A percentile compares a stretch with the other conserved stretches of the same genome.
These are phyloP conservation scores for Malthinus flaveolus DNA, from an alignment of 2,888 invertebrate genomes.

Conservation along the genomic window DNA sequence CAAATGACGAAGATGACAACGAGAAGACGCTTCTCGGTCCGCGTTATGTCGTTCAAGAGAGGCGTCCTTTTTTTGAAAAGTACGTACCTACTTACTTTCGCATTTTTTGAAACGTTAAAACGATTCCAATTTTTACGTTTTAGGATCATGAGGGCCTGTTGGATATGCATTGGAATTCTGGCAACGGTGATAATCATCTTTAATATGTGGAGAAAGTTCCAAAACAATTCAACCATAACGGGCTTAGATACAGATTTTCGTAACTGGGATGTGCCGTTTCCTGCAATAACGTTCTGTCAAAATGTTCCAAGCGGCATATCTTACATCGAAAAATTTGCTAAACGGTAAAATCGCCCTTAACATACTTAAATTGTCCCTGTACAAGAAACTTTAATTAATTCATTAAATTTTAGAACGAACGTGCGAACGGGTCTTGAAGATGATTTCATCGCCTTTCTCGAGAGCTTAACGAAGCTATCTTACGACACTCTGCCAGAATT, in stretches of 20 bases:
- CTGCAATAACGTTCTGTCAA: conserved; percentile 70
- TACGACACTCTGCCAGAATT: conserved; percentile 50
- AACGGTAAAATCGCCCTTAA: no score
- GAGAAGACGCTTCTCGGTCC: conserved; percentile 71
- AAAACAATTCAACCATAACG: conserved; percentile 81
- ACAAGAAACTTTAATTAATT: conserved; percentile 35
- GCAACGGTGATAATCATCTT: conserved; percentile 75
- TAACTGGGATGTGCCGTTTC: conserved; percentile 78
- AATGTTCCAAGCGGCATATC: conserved; percentile 34
- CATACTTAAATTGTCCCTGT: no score
- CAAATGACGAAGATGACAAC: no score
- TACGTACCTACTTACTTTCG: conserved; percentile 51
- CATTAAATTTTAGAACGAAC: conserved; percentile 40
- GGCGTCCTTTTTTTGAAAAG: conserved; percentile 78
- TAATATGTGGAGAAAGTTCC: conserved; percentile 80
- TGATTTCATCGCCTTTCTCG: conserved; percentile 32
- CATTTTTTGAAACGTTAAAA: no score
- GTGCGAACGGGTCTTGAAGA: no score
- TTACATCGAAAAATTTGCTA: conserved; percentile 40
- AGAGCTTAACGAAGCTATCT: conserved; percentile 51
- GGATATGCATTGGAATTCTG: conserved; percentile 68
- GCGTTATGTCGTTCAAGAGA: conserved; percentile 75
- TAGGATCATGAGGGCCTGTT: conserved; percentile 81
- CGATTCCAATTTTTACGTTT: conserved; percentile 33
- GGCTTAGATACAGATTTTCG: conserved; percentile 81